These are phyloP conservation scores for Channa striata DNA, from an alignment of 2,797 vertebrate genomes.

Conservation along the genomic window DNA sequence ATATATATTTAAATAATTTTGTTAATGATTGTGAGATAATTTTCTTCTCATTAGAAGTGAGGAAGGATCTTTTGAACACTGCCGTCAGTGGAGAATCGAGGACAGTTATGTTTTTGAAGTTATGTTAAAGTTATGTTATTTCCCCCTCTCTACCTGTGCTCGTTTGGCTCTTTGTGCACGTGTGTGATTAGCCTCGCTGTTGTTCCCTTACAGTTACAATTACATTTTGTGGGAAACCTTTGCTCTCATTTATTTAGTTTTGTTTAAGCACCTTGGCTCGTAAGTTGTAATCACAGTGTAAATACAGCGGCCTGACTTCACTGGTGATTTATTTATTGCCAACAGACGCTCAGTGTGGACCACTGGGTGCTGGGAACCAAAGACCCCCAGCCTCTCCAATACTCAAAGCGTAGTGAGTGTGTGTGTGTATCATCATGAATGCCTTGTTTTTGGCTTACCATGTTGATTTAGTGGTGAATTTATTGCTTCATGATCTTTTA, in stretches of 20 bases:
- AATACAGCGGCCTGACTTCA: conserved; percentile 88
- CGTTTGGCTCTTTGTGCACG: neutral
- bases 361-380: conserved; percentile 70
- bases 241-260: conserved; percentile 77
- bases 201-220: neutral
- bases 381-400: conserved; percentile 24
- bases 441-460: conserved; percentile 24
- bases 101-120: too few species aligned
- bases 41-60: too few species aligned
- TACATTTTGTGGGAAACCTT: conserved; percentile 58
- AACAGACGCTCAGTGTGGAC: conserved; percentile 77
- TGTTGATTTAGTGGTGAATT: neutral
- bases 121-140: too few species aligned
- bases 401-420: neutral
- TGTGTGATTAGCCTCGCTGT: conserved; percentile 12
- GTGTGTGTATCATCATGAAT: conserved; percentile 17
- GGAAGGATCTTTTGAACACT: neutral
- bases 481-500: neutral
- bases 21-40: too few species aligned
- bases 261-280: conserved; percentile 63
- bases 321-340: conserved; percentile 90
- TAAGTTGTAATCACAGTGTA: conserved; percentile 90
- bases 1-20: too few species aligned
- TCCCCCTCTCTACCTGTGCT: too few species aligned
- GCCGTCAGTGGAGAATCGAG: too few species aligned